A percentile compares a stretch with the other conserved stretches of the same genome.
Evolutionary conservation across 1,140 invertebrate species (phyloP).

Genomic region (Battus philenor): DNA sequence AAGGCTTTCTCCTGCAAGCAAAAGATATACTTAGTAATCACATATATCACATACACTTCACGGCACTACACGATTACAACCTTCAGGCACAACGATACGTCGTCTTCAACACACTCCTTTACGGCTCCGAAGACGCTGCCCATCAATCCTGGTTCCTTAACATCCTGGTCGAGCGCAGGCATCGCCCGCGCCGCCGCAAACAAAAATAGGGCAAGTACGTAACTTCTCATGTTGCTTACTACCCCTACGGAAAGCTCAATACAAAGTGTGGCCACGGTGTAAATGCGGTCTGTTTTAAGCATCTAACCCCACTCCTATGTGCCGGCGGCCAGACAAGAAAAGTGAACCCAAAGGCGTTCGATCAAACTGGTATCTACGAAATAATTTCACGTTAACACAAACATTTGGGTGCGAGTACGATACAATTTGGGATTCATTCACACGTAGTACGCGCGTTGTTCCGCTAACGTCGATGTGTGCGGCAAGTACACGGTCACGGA

Average conservation of each 20-base stretch:
- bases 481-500: slow-evolving; percentile 18
- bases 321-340: slow-evolving; percentile 43
- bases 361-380: slow-evolving; percentile 48
- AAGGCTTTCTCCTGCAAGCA: slow-evolving; percentile 67
- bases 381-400: slow-evolving; percentile 39
- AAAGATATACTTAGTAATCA: slow-evolving; percentile 38
- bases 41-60: slow-evolving; percentile 31
- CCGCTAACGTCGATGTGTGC: slow-evolving; percentile 15
- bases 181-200: slow-evolving; percentile 47
- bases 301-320: slow-evolving; percentile 52
- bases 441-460: slow-evolving; percentile 14
- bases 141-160: slow-evolving; percentile 44
- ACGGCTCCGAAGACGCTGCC: slow-evolving; percentile 50
- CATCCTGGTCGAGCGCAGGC: slow-evolving; percentile 54
- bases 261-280: slow-evolving; percentile 58
- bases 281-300: slow-evolving; percentile 58
- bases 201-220: slow-evolving; percentile 51
- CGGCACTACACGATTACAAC: slow-evolving; percentile 45
- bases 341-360: slow-evolving; percentile 53
- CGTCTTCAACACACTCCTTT: slow-evolving; percentile 60
- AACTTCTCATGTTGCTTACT: slow-evolving; percentile 47
- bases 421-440: slow-evolving; percentile 19
- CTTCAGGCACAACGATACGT: slow-evolving; percentile 64
- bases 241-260: slow-evolving; percentile 58
- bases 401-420: slow-evolving; percentile 28